Percentiles rank a stretch among this genome's conserved stretches.
Evolutionary conservation across 2,797 vertebrate species (phyloP).

Genomic region (Euthynnus affinis): DNA sequence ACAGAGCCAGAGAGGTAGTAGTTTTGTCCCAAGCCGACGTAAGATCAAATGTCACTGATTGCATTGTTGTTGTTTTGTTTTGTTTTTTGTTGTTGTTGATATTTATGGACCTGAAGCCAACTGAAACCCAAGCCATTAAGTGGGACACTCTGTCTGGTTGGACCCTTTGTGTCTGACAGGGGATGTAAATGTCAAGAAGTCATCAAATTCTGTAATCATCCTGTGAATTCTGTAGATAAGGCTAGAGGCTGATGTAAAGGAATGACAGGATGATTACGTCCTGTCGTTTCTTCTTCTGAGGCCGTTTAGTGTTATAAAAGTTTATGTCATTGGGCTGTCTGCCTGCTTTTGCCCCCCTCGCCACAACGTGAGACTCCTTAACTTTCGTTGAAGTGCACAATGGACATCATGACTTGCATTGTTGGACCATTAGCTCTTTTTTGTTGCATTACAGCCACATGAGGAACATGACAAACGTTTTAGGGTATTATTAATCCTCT

Average conservation of each 20-base stretch:
- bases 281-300: no score
- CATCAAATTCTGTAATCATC: not conserved
- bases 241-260: not conserved
- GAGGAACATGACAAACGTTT: not conserved
- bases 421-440: not conserved
- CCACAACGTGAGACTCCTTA: not conserved
- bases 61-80: conserved; percentile 10
- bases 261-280: no score
- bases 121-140: conserved; percentile 56
- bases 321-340: not conserved
- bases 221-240: not conserved
- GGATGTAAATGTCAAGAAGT: conserved; percentile 22
- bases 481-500: not conserved
- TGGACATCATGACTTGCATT: not conserved
- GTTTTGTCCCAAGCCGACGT: conserved; percentile 12
- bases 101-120: conserved; percentile 54
- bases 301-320: not conserved
- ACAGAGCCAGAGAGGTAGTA: conserved; percentile 11
- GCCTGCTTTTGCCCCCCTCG: not conserved
- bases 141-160: conserved; percentile 2
- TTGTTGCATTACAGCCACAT: conserved; percentile 8
- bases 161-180: not conserved
- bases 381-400: not conserved
- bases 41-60: conserved; percentile 12
- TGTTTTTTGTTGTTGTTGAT: conserved; percentile 31